phyloP scores from a whole-genome alignment of 2,888 invertebrate species.

The Lomographa bimaculata region DNA sequence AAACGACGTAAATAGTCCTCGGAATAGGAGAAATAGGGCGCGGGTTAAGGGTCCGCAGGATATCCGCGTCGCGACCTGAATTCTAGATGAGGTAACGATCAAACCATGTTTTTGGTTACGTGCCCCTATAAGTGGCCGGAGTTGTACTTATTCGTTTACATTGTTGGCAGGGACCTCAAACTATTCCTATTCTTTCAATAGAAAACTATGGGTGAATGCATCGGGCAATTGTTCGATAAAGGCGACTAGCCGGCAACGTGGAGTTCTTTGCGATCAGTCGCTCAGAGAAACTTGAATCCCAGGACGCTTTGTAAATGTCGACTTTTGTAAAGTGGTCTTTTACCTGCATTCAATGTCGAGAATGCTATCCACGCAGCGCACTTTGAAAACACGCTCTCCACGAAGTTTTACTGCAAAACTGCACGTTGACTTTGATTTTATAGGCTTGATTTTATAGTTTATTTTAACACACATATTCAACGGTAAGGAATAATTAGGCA shows the following conservation, averaged over 20 bases:
- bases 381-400: slow-evolving; percentile 27
- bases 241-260: slow-evolving; percentile 48
- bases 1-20: slow-evolving; percentile 80
- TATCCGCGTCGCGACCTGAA: slow-evolving; percentile 73
- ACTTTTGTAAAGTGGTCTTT: slow-evolving; percentile 49
- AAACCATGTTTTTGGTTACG: slow-evolving; percentile 43
- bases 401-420: slow-evolving; percentile 10
- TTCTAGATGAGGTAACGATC: slow-evolving; percentile 69
- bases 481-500: no score
- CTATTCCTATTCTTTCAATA: slow-evolving; percentile 17
- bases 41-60: slow-evolving; percentile 76
- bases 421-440: slow-evolving; percentile 6
- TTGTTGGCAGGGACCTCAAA: slow-evolving; percentile 11
- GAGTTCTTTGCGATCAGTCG: slow-evolving; percentile 47
- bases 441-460: no score
- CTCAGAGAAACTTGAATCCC: slow-evolving; percentile 51
- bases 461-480: background rate
- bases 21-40: slow-evolving; percentile 72
- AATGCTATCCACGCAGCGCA: slow-evolving; percentile 29
- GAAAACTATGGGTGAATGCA: slow-evolving; percentile 33
- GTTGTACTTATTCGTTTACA: slow-evolving; percentile 28
- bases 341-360: slow-evolving; percentile 42
- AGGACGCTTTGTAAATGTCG: slow-evolving; percentile 53
- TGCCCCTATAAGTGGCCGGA: slow-evolving; percentile 33
- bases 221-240: slow-evolving; percentile 52